These are phyloP conservation scores for Ptyas mucosa DNA, from an alignment of 2,113 vertebrate genomes.

Conservation along the genomic window DNA sequence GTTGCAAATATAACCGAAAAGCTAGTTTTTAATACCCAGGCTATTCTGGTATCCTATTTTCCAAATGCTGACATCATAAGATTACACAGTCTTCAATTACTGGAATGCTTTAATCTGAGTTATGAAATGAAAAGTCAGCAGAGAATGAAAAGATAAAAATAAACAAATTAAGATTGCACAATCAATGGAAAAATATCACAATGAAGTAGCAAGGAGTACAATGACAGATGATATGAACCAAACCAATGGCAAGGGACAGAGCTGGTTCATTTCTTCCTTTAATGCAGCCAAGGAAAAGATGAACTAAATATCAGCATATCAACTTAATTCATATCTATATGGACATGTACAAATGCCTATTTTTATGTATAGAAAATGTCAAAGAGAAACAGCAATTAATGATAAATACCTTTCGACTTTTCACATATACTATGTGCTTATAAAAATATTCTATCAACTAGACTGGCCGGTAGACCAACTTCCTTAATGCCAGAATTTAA, in stretches of 20 bases:
- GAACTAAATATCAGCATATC: not conserved
- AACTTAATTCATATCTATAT: not conserved
- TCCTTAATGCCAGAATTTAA: not conserved
- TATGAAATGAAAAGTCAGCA: not conserved
- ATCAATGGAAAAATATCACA: not conserved
- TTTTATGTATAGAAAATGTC: not conserved
- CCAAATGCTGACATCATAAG: not conserved
- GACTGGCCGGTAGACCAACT: not conserved
- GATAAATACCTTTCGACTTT: not conserved
- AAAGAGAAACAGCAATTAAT: not conserved
- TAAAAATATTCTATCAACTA: not conserved
- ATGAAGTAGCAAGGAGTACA: not conserved
- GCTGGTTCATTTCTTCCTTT: not conserved
- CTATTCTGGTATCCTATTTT: not conserved
- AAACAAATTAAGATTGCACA: not conserved
- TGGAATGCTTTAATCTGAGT: not conserved
- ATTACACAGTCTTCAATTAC: not conserved
- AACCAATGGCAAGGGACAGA: not conserved
- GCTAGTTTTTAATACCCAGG: not conserved
- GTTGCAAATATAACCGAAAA: not conserved
- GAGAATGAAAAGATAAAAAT: not conserved
- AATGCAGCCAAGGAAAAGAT: not conserved
- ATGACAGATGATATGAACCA: not conserved
- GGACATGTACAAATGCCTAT: accelerated
- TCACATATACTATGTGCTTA: not conserved